Base-by-base conservation (phyloP, 1,140 invertebrate genomes). In the Megathymus violae region DNA sequence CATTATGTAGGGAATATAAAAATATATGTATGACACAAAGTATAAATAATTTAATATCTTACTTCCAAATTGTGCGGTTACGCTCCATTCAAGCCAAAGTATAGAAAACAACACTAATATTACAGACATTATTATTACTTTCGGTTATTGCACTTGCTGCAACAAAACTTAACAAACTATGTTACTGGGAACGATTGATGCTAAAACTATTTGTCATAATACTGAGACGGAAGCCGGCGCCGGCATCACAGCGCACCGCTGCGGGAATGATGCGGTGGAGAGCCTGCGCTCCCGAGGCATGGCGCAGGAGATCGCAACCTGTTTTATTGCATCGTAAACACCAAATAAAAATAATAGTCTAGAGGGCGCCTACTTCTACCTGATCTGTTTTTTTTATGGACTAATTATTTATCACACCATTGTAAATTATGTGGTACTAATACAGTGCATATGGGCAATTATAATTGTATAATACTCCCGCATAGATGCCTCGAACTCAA, bases 1-100 rank as follows among this genome's bases (percentile, higher is more conserved):
- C n/a, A n/a, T n/a, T n/a, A n/a, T n/a, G n/a, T n/a, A n/a, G n/a
- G n/a, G n/a, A n/a, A n/a, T n/a, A 43, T 36, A 47, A 34, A 36
- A 43, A 43, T 62, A 13, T 16, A 50, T 27, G 16, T 16, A 48
- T n/a, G n/a, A n/a, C n/a, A n/a, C n/a, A 50, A 58, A 50, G 41
- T 16, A 51, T 9, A 31, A 31, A 31, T 31, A 31, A 31, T 31
- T 7, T 9, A 67, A 59, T 60, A 31, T 78, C 87, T 87, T 77
- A 89, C 87, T 84, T 48, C 87, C 87, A 80, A 89, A 89, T 44
- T 89, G 85, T 34, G 82, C 87, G 16, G 75, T 62, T 36, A 80
- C 78, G 59, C 59, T 73, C 76, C 79, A 78, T 60, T 74, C 65
- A 27, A 76, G 54, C 47, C 76, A 13, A 36, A 75, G 54, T 62